Evolutionary conservation across 2,888 invertebrate genomes (phyloP), one percentile per base, ranked within the genome.

Genomic region (Ecliptopera silaceata): DNA sequence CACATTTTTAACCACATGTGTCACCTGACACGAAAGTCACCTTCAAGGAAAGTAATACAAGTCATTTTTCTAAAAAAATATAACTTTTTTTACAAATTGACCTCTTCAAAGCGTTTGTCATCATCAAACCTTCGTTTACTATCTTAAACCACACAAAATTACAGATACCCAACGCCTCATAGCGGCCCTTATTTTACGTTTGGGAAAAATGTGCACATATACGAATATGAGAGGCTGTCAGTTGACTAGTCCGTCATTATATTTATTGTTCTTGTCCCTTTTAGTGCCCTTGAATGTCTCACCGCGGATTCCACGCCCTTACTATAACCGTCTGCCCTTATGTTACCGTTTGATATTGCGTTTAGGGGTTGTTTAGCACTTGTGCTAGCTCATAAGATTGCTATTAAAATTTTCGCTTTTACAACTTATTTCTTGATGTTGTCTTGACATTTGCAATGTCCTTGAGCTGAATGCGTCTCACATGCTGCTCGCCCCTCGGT

Each of bases 391-490:
- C 20, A 41, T 26, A 15, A 34, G 32, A 38, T 31, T 48, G 43
- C 22, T 39, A 34, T 17, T 41, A 20, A 49, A 36, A 26, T 8
- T 4, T 26, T 26, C 8, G 36, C 11, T 39, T 57, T 17, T 57
- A 58, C 63, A 63, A 66, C 72, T 74, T 69, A 70, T 69, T n/a
- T n/a, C n/a, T n/a, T 69, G 65, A 11, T 43, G 2, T 29, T 39
- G 51, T 66, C 69, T 69, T 68, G 75, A 71, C 65, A 66, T 45
- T 49, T 47, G 65, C 57, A 59, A 59, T 68, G 79, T 73, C 79
- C 82, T 80, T 80, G 78, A 70, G 66, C 70, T 60, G 66, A 71
- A 73, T 72, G 68, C 71, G 74, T 69, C 69, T 66, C 70, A 71
- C 68, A 63, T 60, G 72, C 71, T 69, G 68, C 67, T 64, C 59